These are phyloP conservation scores for Seladonia tumulorum DNA, from an alignment of 2,888 invertebrate genomes.

Conservation along the genomic window DNA sequence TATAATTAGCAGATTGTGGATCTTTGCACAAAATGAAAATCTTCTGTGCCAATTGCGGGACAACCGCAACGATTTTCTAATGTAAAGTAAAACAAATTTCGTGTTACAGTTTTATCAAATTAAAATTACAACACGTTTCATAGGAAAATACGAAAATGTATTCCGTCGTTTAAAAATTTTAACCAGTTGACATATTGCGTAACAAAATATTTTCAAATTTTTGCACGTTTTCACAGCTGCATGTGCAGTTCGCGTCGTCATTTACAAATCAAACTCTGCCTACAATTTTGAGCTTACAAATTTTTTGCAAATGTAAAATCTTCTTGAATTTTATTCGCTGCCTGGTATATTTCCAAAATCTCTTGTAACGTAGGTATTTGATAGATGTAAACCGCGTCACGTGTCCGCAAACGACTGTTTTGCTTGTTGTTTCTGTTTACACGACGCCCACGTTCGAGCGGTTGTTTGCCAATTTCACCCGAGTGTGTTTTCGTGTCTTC, in stretches of 20 bases:
- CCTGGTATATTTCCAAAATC: background rate
- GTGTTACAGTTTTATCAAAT: too few relatives aligned
- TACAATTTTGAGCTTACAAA: too few relatives aligned
- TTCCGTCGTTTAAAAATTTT: background rate
- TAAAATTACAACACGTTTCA: too few relatives aligned
- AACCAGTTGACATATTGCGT: background rate
- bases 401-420: background rate
- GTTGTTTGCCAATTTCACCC: background rate
- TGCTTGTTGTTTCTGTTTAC: background rate
- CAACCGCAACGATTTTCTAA: too few relatives aligned
- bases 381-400: background rate
- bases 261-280: background rate
- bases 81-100: too few relatives aligned
- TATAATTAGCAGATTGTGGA: too few relatives aligned
- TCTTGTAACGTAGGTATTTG: background rate
- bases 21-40: too few relatives aligned
- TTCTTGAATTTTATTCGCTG: background rate
- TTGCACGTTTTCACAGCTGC: too few relatives aligned
- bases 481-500: background rate
- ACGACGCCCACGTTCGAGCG: background rate
- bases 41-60: too few relatives aligned
- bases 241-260: too few relatives aligned
- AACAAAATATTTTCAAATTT: background rate
- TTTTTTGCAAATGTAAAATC: background rate
- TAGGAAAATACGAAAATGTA: too few relatives aligned